Base-by-base conservation (phyloP, 2,888 invertebrate species). In the Drosophila dives region DNA sequence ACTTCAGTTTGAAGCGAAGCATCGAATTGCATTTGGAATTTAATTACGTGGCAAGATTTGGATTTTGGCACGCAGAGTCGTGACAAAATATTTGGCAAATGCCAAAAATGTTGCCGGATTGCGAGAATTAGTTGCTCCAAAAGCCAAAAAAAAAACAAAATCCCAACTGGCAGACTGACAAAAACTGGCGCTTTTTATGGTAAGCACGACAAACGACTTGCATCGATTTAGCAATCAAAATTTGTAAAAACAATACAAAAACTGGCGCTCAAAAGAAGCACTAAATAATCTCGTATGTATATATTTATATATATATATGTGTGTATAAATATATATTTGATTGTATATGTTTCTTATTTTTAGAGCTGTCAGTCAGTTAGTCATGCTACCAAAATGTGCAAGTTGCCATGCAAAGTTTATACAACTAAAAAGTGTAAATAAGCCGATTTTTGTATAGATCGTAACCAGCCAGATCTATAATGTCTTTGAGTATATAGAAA, bases 71-170 rank as follows among this genome's bases (percentile, higher is more conserved):
- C 62, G 45, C 72, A 65, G 66, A 86, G 81, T 86, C 86, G 82
- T 84, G 85, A 86, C 86, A 72, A 89, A 80, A 72, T 72, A 83
- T 83, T 86, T 72, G 81, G 38, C 70, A 74, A 66, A 67, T 67
- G 33, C 55, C 45, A 59, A 38, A 40, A 48, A 15, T 38, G 26
- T 56, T 68, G 38, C n/a, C 48, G 33, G 42, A n/a, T 36, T 36
- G 34, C 23, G 54, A 59, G 45, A 34, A 62, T 51, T 50, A n/a
- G 29, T 55, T 34, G 23, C 36, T 34, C n/a, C n/a, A 34, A 34
- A 40, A 38, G 33, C 17, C 23, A 23, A 23, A 23, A 23, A 23
- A 23, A 23, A 29, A 55, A 42, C 29, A 56, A 38, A 6, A 32
- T 20, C 12, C 12, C 12, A 7, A 20, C 20, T 45, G 45, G 12